Conservation (phyloP, 30 jellyfish, hydroid and myxozoan species). For the Pelagia noctiluca region DNA sequence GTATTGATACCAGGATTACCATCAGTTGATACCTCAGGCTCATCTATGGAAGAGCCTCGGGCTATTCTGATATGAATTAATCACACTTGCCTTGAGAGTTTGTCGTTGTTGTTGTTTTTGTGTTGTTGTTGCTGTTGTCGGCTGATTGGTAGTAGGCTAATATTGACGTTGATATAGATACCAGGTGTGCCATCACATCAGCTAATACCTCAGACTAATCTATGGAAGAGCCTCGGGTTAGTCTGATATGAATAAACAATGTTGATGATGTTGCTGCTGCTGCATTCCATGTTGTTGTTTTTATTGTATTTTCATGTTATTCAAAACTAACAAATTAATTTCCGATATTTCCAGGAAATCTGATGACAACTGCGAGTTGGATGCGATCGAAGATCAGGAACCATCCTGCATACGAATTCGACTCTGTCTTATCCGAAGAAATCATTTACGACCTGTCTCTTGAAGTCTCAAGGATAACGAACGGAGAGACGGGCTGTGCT, state of each 20-base stretch:
- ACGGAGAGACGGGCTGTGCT: conserved; percentile 80
- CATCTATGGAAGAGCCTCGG: conserved; percentile 89
- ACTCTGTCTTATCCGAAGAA: conserved; percentile 90
- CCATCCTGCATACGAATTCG: conserved; percentile 92
- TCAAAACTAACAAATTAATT: neutral
- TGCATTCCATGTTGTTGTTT: no score
- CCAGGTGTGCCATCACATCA: conserved; percentile 81
- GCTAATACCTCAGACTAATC: conserved; percentile 88
- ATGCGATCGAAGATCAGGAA: conserved; percentile 80
- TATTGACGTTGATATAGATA: conserved; percentile 91
- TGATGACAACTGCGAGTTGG: conserved; percentile 94
- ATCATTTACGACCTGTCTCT: conserved; percentile 81
- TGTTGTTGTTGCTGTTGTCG: no score
- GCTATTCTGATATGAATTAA: conserved; percentile 29
- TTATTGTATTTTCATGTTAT: no score
- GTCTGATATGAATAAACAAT: neutral
- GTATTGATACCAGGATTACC: conserved; percentile 92
- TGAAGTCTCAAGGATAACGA: conserved; percentile 58
- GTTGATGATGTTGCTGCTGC: neutral
- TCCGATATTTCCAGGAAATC: conserved; percentile 60
- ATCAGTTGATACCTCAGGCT: conserved; percentile 88
- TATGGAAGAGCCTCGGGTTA: conserved; percentile 93
- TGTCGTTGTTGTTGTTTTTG: no score
- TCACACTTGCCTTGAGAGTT: neutral
- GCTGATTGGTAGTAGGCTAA: no score